Evolutionary conservation across 2,888 invertebrate genomes (phyloP), one percentile per base, ranked within the genome.

Genomic region (Willowsia nigromaculata): DNA sequence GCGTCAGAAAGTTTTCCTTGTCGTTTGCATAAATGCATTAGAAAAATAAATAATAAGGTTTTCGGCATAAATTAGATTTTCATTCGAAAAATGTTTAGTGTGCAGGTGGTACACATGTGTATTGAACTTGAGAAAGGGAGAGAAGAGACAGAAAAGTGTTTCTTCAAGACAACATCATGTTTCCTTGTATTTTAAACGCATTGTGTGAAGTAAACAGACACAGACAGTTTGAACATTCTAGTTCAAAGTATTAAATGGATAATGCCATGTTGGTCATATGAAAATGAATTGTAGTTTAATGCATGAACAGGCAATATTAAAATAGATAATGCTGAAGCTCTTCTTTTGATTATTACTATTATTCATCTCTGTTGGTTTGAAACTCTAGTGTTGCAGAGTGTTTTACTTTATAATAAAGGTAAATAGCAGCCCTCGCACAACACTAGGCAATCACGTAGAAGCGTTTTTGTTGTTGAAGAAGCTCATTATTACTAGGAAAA

Each of bases 11-110:
- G 62, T 25, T 59, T 59, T 76, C n/a, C 50, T 47, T 80, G 13
- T 62, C 53, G 53, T 81, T 62, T 81, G 59, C 81, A 81, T 78
- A 33, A 56, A 53, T 53, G 68, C 40, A 80, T 80, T 80, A 59
- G 33, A 65, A 40, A 30, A 68, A n/a, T n/a, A 50, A 82, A 47
- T 65, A 80, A 56, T 27, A 82, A 25, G 27, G 22, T 82, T 82
- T 65, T 47, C 7, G 1, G 82, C 65, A 82, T 82, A 82, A 82
- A 82, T 82, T 82, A 82, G 18, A 33, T 18, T 37, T 68, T 82
- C 68, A 82, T 82, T 65, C 50, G 65, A 56, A 80, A 53, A 37
- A 80, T 18, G 1, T 27, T 25, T 30, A 47, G 65, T 82, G 82
- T 50, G 50, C 82, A 65, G 82, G 82, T 65, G 82, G 82, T 82